These are phyloP conservation scores for Molanna angustata DNA, from an alignment of 2,888 invertebrate species.

Conservation along the genomic window DNA sequence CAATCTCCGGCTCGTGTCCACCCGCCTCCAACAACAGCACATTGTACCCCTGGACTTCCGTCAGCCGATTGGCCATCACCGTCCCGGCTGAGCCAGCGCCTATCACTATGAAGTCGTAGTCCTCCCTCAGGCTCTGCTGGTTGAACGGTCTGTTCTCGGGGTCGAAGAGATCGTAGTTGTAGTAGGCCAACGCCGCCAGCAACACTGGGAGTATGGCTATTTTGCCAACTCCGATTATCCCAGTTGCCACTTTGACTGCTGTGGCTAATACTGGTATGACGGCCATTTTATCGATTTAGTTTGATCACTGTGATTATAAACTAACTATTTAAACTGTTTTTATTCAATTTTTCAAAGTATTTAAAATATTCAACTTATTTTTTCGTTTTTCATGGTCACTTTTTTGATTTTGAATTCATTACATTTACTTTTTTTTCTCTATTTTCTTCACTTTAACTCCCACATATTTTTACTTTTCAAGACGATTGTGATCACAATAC, in stretches of 20 bases:
- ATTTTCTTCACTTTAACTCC: too few relatives aligned
- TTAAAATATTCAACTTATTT: too few relatives aligned
- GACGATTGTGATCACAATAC: too few relatives aligned
- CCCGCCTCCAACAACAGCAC: constrained; percentile 81
- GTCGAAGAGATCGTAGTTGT: constrained; percentile 81
- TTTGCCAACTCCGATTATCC: constrained; percentile 70
- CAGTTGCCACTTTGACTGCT: constrained; percentile 69
- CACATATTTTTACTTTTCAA: too few relatives aligned
- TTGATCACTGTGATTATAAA: too few relatives aligned
- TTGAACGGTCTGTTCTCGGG: constrained; percentile 79
- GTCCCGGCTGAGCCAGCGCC: constrained; percentile 85
- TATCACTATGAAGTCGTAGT: constrained; percentile 80
- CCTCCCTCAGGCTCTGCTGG: constrained; percentile 59
- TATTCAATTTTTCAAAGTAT: too few relatives aligned
- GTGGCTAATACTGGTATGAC: constrained; percentile 53
- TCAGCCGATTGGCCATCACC: constrained; percentile 76
- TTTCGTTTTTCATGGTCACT: too few relatives aligned
- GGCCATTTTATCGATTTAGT: constrained; percentile 38
- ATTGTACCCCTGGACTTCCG: constrained; percentile 75
- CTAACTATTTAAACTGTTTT: too few relatives aligned
- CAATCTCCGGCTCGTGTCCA: constrained; percentile 82
- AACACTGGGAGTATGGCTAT: constrained; percentile 71
- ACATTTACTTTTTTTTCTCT: too few relatives aligned
- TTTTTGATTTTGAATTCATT: too few relatives aligned
- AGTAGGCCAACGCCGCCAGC: constrained; percentile 74